Evolutionary conservation across 1,140 invertebrate genomes (phyloP).

Genomic region (Lethrus apterus): DNA sequence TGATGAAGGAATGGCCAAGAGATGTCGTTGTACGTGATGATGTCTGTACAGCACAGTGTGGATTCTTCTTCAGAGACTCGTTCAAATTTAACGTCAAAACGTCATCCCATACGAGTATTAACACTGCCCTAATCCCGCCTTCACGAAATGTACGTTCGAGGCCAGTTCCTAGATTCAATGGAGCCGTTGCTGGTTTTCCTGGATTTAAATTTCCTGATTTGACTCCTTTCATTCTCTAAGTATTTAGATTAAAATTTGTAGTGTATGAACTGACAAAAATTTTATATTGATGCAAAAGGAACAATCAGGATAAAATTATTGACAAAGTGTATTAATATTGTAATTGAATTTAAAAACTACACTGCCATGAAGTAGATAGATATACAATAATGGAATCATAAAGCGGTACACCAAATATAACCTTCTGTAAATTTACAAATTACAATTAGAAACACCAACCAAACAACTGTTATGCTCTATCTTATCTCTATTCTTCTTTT

Average conservation of each 20-base stretch:
- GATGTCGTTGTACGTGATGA: slow-evolving; percentile 78
- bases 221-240: slow-evolving; percentile 49
- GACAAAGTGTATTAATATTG: slow-evolving; percentile 3
- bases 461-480: too few species aligned
- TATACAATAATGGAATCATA: too few species aligned
- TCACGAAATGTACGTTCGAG: slow-evolving; percentile 29
- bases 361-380: not conserved
- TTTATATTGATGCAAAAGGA: too few species aligned
- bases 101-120: slow-evolving; percentile 33
- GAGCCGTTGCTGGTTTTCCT: slow-evolving; percentile 42
- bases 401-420: too few species aligned
- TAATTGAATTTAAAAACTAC: not conserved
- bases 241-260: not conserved
- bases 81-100: slow-evolving; percentile 5
- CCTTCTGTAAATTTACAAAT: too few species aligned
- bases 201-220: slow-evolving; percentile 55
- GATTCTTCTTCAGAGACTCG: slow-evolving; percentile 47
- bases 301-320: too few species aligned
- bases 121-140: slow-evolving; percentile 33
- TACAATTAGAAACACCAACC: too few species aligned
- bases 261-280: too few species aligned
- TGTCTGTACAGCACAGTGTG: slow-evolving; percentile 85
- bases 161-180: slow-evolving; percentile 32
- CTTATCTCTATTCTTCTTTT: too few species aligned
- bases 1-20: slow-evolving; percentile 71